These are phyloP conservation scores for Phylloscopus collybita DNA, from an alignment of 2,797 vertebrate species.

Conservation along the genomic window DNA sequence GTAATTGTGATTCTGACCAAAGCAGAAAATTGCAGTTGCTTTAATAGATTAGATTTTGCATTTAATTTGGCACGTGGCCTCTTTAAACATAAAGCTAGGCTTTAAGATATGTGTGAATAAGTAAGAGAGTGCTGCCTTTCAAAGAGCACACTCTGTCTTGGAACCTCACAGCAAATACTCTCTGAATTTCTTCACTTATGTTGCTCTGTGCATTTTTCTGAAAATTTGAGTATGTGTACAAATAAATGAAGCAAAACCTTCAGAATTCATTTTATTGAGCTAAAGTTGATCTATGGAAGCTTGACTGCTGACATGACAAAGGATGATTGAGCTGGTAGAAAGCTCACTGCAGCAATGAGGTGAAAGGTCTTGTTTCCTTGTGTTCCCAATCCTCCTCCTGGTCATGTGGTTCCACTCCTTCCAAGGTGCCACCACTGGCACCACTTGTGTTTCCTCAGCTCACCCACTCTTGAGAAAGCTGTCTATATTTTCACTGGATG, in stretches of 20 bases:
- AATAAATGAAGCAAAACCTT: background rate
- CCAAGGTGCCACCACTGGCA: background rate
- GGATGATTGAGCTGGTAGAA: background rate
- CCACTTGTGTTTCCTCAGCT: background rate
- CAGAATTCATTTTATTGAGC: background rate
- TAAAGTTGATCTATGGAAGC: background rate
- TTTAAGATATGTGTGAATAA: background rate
- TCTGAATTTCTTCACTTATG: background rate
- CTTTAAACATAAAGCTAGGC: background rate
- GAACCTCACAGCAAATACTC: background rate
- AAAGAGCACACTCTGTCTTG: background rate
- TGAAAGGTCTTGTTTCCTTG: background rate
- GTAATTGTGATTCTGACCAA: slow-evolving; percentile 7
- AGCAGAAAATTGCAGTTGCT: slow-evolving; percentile 10
- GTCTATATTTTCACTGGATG: background rate
- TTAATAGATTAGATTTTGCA: slow-evolving; percentile 28
- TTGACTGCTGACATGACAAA: background rate
- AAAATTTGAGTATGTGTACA: background rate
- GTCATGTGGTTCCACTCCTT: background rate
- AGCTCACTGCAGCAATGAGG: background rate
- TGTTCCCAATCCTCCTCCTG: background rate
- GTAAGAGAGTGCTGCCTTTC: background rate
- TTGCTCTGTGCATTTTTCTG: background rate
- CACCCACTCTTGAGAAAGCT: background rate
- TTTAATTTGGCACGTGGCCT: slow-evolving; percentile 7